These are phyloP conservation scores for Harpagus bidentatus DNA, from an alignment of 2,113 vertebrate genomes.

Conservation along the genomic window DNA sequence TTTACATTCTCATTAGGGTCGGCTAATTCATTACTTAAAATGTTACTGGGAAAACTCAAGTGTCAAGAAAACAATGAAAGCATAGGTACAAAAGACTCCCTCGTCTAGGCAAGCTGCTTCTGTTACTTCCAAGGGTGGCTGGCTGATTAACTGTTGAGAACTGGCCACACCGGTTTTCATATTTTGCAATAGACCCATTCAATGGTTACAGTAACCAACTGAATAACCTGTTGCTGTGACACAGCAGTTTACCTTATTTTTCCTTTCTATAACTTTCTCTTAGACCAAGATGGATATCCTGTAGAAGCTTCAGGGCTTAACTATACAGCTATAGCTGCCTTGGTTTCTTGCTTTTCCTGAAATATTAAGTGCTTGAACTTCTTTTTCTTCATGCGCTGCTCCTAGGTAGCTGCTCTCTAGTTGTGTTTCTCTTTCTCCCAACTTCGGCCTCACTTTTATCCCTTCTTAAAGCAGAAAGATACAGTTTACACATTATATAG, in stretches of 20 bases:
- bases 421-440: not conserved
- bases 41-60: not conserved
- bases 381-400: not conserved
- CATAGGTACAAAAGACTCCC: not conserved
- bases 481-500: not conserved
- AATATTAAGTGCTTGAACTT: not conserved
- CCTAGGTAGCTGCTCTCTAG: not conserved
- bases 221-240: not conserved
- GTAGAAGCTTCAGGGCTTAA: not conserved
- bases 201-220: not conserved
- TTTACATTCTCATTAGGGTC: not conserved
- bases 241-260: not conserved
- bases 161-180: not conserved
- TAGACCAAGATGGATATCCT: not conserved
- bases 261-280: not conserved
- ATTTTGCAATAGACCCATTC: not conserved
- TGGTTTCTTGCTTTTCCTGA: not conserved
- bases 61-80: not conserved
- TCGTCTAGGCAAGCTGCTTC: not conserved
- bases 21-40: not conserved
- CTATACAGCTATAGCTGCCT: not conserved
- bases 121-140: not conserved
- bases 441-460: not conserved
- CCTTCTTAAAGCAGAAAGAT: not conserved
- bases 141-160: not conserved